Percentiles rank a stretch among this genome's conserved stretches.
phyloP scores from a whole-genome alignment of 2,797 vertebrate genomes.

The Hemibagrus guttatus region DNA sequence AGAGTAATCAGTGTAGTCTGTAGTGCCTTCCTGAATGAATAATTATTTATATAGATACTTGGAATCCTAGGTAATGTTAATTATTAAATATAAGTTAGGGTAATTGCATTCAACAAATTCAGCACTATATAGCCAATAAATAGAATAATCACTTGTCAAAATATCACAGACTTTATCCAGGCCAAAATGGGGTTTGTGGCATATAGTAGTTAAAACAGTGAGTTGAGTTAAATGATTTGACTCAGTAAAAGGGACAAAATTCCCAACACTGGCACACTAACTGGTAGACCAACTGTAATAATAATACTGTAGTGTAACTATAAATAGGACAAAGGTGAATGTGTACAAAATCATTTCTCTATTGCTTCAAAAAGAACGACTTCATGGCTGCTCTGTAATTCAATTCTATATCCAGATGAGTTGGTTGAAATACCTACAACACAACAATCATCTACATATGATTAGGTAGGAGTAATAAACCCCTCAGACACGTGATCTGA shows the following conservation, averaged over 20 bases:
- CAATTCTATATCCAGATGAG: not conserved
- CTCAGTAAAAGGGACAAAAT: not conserved
- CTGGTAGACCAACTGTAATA: not conserved
- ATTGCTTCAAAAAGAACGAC: not conserved
- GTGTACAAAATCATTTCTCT: not conserved
- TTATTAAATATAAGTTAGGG: not conserved
- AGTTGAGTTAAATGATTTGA: not conserved
- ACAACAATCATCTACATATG: not conserved
- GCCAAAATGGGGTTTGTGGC: not conserved
- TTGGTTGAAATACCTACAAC: not conserved
- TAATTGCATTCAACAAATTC: not conserved
- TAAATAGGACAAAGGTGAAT: not conserved
- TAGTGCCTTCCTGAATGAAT: not conserved
- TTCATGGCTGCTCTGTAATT: not conserved
- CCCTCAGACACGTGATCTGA: not conserved
- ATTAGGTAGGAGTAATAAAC: not conserved
- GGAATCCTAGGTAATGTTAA: not conserved
- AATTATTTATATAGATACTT: not conserved
- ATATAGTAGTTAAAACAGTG: not conserved
- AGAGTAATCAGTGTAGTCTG: not conserved
- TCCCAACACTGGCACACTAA: not conserved
- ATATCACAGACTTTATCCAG: not conserved
- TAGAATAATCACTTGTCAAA: not conserved
- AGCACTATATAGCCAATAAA: not conserved
- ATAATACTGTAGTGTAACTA: not conserved